Conservation (phyloP, 2,797 vertebrate genomes). For the Chaetophractus vellerosus region DNA sequence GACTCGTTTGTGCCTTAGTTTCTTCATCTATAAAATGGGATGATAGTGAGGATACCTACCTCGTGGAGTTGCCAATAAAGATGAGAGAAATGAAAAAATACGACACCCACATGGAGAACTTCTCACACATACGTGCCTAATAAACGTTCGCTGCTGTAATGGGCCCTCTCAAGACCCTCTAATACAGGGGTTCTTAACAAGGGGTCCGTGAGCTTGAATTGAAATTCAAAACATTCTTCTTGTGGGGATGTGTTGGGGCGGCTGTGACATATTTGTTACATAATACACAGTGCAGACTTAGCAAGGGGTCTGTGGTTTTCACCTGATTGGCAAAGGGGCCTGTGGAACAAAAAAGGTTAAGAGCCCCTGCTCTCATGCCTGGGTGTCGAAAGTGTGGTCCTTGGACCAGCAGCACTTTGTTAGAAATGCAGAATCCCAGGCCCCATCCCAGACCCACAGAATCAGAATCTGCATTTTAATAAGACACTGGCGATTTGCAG, state of each 20-base stretch:
- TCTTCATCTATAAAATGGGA: neutral
- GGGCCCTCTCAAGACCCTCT: neutral
- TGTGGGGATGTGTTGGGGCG: too few species aligned
- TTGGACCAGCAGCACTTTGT: neutral
- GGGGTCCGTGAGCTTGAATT: too few species aligned
- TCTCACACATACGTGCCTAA: neutral
- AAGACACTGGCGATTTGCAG: fast-evolving
- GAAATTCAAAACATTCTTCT: too few species aligned
- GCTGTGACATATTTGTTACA: too few species aligned
- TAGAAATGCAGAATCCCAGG: neutral
- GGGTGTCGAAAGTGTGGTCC: neutral
- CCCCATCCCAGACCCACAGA: neutral
- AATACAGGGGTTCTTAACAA: too few species aligned
- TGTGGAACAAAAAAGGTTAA: too few species aligned
- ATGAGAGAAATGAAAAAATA: neutral
- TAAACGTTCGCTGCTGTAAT: neutral
- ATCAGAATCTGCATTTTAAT: neutral
- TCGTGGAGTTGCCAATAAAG: neutral
- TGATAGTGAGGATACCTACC: too few species aligned
- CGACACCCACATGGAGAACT: neutral
- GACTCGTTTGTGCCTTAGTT: fast-evolving
- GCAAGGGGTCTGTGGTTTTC: too few species aligned
- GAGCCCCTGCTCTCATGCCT: neutral
- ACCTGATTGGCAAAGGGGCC: too few species aligned
- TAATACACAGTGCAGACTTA: too few species aligned